Percentiles rank a stretch among this genome's conserved stretches.
Evolutionary conservation across 2,797 vertebrate genomes (phyloP).

Genomic region (Gobionotothen gibberifrons): DNA sequence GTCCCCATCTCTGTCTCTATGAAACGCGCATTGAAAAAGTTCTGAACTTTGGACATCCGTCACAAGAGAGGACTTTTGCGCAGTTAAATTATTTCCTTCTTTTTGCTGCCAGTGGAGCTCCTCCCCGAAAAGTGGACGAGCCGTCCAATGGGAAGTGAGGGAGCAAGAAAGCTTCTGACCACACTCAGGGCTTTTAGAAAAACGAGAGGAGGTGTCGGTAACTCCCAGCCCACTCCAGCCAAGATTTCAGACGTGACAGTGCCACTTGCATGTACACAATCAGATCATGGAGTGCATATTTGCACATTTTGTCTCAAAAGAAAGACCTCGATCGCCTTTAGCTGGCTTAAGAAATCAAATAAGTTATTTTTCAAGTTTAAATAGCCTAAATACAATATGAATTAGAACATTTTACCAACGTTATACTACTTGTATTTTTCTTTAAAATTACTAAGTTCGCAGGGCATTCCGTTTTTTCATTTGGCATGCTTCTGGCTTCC

Average conservation of each 20-base stretch:
- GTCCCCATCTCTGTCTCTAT: conserved; percentile 78
- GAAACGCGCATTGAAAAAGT: conserved; percentile 88
- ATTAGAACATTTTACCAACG: background rate
- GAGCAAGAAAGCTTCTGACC: conserved; percentile 61
- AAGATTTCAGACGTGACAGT: conserved; percentile 67
- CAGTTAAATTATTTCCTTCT: conserved; percentile 89
- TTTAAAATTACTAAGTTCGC: background rate
- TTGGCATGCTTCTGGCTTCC: background rate
- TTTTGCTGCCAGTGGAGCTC: conserved; percentile 84
- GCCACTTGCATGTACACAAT: conserved; percentile 52
- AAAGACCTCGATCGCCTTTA: background rate
- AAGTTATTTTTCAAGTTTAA: background rate
- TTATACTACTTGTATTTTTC: background rate
- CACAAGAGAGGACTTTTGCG: conserved; percentile 94
- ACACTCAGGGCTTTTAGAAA: conserved; percentile 72
- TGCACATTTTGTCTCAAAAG: conserved; percentile 10
- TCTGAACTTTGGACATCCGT: conserved; percentile 96
- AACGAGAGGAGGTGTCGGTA: conserved; percentile 77
- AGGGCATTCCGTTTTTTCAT: background rate
- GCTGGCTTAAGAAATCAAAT: background rate
- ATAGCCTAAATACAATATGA: background rate
- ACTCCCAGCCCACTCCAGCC: conserved; percentile 78
- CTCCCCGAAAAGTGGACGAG: conserved; percentile 77
- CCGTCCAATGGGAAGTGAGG: conserved; percentile 86
- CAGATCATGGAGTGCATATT: conserved; percentile 40